These are phyloP conservation scores for Enteromius treurensis DNA, from an alignment of 2,797 vertebrate species.

Conservation along the genomic window DNA sequence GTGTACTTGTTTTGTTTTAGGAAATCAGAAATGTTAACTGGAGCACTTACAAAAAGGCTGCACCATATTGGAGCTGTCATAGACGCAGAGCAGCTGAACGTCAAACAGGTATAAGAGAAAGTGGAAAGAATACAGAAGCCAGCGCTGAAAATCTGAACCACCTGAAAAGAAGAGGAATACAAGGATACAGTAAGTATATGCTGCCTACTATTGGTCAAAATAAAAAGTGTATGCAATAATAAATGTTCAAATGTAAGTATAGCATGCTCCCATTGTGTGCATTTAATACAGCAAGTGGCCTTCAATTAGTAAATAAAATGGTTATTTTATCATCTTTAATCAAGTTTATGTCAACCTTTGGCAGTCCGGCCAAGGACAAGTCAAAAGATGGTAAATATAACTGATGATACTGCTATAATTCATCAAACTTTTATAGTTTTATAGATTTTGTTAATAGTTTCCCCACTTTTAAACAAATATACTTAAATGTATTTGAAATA, in stretches of 20 bases:
- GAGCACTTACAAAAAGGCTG: conserved; percentile 72
- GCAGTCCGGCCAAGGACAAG: neutral
- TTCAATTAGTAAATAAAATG: neutral
- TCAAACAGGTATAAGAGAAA: conserved; percentile 72
- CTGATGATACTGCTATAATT: neutral
- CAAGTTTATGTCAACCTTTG: neutral
- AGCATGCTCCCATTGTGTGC: neutral
- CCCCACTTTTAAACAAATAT: too few species aligned
- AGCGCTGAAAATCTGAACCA: conserved; percentile 72
- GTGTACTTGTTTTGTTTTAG: neutral
- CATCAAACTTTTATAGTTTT: neutral
- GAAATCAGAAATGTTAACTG: neutral
- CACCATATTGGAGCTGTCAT: conserved; percentile 74
- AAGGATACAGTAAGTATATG: neutral
- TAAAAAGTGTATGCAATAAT: neutral
- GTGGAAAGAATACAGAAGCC: conserved; percentile 69
- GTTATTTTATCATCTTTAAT: neutral
- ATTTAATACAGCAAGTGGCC: neutral
- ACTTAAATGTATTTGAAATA: too few species aligned
- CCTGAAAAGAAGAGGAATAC: conserved; percentile 57
- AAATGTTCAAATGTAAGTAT: neutral
- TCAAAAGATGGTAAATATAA: neutral
- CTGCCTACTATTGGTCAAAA: neutral
- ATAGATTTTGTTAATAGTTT: neutral
- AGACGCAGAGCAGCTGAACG: conserved; percentile 72